Evolutionary conservation across 2,113 vertebrate genomes (phyloP).

Genomic region (Thalassarche chlororhynchos): DNA sequence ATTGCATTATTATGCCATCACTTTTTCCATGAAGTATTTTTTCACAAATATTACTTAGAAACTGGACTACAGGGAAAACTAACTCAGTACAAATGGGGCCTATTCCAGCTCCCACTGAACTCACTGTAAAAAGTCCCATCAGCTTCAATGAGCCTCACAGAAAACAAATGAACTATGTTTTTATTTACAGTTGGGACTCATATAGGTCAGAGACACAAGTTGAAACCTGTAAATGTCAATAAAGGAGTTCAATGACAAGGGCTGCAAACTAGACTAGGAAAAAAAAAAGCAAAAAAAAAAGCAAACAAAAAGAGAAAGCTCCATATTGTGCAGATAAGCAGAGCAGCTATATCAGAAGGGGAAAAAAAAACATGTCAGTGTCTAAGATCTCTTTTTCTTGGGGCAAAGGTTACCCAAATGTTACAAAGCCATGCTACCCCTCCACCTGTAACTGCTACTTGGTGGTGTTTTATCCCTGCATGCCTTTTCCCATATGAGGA

Average conservation of each 20-base stretch:
- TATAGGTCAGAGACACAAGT: neutral
- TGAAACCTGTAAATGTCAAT: neutral
- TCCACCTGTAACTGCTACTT: neutral
- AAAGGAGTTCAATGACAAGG: neutral
- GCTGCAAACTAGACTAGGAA: neutral
- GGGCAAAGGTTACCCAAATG: neutral
- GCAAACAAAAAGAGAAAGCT: neutral
- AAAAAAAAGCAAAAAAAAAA: neutral
- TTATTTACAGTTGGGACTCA: neutral
- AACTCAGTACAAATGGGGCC: neutral
- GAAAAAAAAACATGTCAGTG: rapidly evolving
- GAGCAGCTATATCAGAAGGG: neutral
- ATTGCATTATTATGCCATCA: neutral
- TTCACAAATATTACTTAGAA: conserved; percentile 22
- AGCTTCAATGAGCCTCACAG: neutral
- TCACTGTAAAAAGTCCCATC: neutral
- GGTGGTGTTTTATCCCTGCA: neutral
- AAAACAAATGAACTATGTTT: neutral
- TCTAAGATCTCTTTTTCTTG: neutral
- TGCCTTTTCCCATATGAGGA: neutral
- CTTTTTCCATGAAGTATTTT: neutral
- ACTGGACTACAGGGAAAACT: neutral
- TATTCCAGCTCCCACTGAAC: neutral
- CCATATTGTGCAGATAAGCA: neutral
- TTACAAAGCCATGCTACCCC: neutral